Percentiles rank a stretch among this genome's conserved stretches.
phyloP scores from a whole-genome alignment of 2,113 vertebrate genomes.

The Clinocottus analis region DNA sequence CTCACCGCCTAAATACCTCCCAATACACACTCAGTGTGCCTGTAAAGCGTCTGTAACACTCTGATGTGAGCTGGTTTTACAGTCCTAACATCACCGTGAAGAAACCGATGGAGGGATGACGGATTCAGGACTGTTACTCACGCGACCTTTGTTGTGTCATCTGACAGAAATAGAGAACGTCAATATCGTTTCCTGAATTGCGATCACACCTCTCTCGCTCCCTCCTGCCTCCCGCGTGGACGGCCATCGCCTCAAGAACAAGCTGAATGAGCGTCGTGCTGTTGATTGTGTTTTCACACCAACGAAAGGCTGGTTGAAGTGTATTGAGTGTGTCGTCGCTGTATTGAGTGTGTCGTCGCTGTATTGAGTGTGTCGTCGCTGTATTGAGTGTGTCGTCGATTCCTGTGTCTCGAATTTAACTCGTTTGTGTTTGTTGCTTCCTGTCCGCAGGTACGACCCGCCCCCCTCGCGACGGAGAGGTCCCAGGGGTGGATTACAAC shows the following conservation, averaged over 20 bases:
- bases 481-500: constrained; percentile 95
- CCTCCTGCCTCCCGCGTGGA: constrained; percentile 15
- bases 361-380: no score
- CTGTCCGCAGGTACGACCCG: constrained; percentile 91
- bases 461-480: constrained; percentile 92
- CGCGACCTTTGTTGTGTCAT: constrained; percentile 56
- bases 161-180: constrained; percentile 30
- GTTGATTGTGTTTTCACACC: constrained; percentile 21
- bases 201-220: constrained; percentile 44
- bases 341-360: no score
- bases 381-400: no score
- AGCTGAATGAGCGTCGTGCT: constrained; percentile 16
- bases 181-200: constrained; percentile 53
- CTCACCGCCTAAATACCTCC: no score
- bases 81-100: constrained; percentile 18
- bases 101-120: constrained; percentile 37
- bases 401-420: no score
- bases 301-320: constrained; percentile 2
- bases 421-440: constrained; percentile 6
- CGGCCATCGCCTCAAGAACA: constrained; percentile 34
- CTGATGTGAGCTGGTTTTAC: constrained; percentile 22
- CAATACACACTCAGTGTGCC: no score
- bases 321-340: constrained; percentile 15
- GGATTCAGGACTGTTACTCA: constrained; percentile 28
- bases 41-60: background rate